Percentiles rank a stretch among this genome's conserved stretches.
These are phyloP conservation scores for Scaptomyza hsui DNA, from an alignment of 1,140 invertebrate species.

Conservation along the genomic window DNA sequence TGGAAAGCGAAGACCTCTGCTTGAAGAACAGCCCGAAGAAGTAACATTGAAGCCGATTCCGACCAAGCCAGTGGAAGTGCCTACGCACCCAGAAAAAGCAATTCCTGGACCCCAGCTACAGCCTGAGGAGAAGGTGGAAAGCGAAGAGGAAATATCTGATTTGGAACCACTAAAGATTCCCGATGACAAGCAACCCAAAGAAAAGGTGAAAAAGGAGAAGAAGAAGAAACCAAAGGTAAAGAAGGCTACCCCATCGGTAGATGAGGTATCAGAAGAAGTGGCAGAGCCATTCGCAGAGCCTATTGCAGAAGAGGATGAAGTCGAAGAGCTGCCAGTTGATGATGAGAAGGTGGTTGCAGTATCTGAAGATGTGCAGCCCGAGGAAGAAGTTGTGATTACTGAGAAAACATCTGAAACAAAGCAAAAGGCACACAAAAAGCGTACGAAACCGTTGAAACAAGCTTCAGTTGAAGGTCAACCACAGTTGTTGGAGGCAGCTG, in stretches of 20 bases:
- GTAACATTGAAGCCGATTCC: constrained; percentile 85
- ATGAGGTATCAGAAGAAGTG: constrained; percentile 77
- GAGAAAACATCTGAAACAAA: constrained; percentile 66
- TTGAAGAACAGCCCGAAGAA: constrained; percentile 84
- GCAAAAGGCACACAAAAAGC: constrained; percentile 81
- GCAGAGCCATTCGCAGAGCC: constrained; percentile 75
- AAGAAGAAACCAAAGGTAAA: constrained; percentile 79
- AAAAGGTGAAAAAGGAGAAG: constrained; percentile 77
- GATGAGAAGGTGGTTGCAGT: constrained; percentile 73
- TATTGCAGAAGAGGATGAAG: constrained; percentile 83
- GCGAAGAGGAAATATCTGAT: constrained; percentile 64
- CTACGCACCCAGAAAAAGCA: constrained; percentile 64
- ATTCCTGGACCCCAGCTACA: constrained; percentile 72
- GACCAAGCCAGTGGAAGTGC: constrained; percentile 69
- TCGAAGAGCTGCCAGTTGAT: constrained; percentile 73
- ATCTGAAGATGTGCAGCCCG: constrained; percentile 70
- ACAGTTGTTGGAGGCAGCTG: constrained; percentile 67
- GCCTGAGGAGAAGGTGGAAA: constrained; percentile 64
- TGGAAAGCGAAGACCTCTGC: constrained; percentile 80
- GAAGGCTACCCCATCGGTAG: constrained; percentile 76
- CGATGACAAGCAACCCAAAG: constrained; percentile 57
- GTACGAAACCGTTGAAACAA: constrained; percentile 75
- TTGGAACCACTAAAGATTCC: constrained; percentile 67
- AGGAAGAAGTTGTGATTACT: constrained; percentile 66
- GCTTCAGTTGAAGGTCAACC: constrained; percentile 78